These are phyloP conservation scores for Drosophila multiciliata DNA, from an alignment of 2,888 invertebrate species.

Conservation along the genomic window DNA sequence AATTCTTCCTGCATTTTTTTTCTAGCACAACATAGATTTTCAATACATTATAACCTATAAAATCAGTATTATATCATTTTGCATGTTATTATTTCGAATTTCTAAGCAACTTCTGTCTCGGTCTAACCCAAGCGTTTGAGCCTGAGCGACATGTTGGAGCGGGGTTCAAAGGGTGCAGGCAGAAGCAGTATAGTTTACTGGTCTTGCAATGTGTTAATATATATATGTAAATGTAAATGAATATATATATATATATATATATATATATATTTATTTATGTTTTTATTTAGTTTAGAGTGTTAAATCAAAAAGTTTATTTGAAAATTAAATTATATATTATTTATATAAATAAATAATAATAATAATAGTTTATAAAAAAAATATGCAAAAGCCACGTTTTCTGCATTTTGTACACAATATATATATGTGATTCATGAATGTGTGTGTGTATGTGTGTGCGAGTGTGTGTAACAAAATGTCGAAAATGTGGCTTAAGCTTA, in stretches of 20 bases:
- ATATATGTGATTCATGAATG: background rate
- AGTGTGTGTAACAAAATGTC: conserved; percentile 10
- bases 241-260: conserved; percentile 8
- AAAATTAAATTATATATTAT: conserved; percentile 45
- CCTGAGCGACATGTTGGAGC: conserved; percentile 13
- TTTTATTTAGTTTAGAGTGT: conserved; percentile 22
- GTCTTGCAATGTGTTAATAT: conserved; percentile 23
- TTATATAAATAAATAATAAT: conserved; percentile 34
- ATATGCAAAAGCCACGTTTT: conserved; percentile 32
- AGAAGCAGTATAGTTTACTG: conserved; percentile 47
- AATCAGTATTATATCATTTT: conserved; percentile 31
- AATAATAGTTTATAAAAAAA: conserved; percentile 26
- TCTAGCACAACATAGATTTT: conserved; percentile 39
- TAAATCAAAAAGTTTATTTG: conserved; percentile 40
- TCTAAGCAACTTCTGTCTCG: conserved; percentile 39
- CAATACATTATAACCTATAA: conserved; percentile 60
- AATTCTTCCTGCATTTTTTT: conserved; percentile 22
- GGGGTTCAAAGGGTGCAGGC: conserved; percentile 26
- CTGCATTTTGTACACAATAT: conserved; percentile 23
- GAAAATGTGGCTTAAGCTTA: conserved; percentile 52
- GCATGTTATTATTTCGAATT: conserved; percentile 28
- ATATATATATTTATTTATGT: conserved; percentile 18
- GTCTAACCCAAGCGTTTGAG: conserved; percentile 37
- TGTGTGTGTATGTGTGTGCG: background rate
- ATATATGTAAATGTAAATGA: conserved; percentile 12